Conservation (phyloP, 2,888 invertebrate genomes). For the Heliconius aoede region DNA sequence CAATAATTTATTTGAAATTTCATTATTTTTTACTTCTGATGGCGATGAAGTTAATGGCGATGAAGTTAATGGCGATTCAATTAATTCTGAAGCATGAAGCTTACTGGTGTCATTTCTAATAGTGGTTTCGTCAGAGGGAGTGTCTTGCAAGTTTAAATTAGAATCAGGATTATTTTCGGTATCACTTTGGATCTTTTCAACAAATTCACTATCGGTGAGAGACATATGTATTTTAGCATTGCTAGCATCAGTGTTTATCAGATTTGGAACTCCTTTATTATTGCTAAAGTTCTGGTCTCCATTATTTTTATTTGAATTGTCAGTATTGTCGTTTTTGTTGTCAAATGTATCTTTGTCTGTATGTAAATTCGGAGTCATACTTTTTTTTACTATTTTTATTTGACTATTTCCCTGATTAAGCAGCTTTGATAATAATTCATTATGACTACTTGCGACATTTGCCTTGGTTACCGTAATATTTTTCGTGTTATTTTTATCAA, state of each 20-base stretch:
- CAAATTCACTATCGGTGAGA: not conserved
- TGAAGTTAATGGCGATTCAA: not conserved
- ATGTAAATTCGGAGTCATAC: constrained; percentile 44
- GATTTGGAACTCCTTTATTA: not conserved
- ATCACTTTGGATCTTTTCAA: not conserved
- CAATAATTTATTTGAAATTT: not conserved
- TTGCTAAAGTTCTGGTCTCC: not conserved
- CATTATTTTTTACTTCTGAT: not conserved
- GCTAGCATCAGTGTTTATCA: not conserved
- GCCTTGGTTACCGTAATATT: constrained; percentile 37
- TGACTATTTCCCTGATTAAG: constrained; percentile 72
- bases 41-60: not conserved
- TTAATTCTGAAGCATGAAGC: not conserved
- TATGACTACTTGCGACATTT: constrained; percentile 51
- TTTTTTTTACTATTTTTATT: constrained; percentile 73
- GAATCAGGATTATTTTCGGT: not conserved
- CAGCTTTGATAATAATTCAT: constrained; percentile 71
- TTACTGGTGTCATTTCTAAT: not conserved
- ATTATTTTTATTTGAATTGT: constrained; percentile 5
- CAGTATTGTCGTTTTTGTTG: constrained; percentile 34
- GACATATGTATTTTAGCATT: not conserved
- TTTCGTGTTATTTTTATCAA: constrained; percentile 36
- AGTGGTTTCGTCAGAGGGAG: not conserved
- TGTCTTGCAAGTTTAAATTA: not conserved
- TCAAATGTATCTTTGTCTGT: constrained; percentile 43